Conservation (phyloP, 2,888 invertebrate genomes). For the Agrochola litura region DNA sequence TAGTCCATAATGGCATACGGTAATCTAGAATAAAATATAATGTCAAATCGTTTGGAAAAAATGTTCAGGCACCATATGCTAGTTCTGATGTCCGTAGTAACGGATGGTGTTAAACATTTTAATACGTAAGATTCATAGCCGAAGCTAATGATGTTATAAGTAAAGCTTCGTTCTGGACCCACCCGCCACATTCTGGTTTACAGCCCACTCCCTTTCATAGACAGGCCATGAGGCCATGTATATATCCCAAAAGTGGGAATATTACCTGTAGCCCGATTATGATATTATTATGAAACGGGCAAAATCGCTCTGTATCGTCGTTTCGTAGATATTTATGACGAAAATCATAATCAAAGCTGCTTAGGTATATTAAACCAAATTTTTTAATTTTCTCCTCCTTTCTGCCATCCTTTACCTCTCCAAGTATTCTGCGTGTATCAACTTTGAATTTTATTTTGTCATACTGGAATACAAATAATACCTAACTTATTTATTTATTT, state of each 20-base stretch:
- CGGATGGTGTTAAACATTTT: conserved; percentile 15
- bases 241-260: not conserved
- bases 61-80: not conserved
- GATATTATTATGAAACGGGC: not conserved
- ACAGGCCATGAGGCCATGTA: not conserved
- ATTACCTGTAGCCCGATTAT: not conserved
- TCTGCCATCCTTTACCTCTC: no score
- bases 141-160: not conserved
- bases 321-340: not conserved
- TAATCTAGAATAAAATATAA: conserved; percentile 68
- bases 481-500: no score
- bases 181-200: not conserved
- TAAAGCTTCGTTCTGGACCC: not conserved
- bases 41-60: not conserved
- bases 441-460: no score
- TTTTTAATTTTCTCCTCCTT: no score
- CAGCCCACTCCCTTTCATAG: not conserved
- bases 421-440: no score
- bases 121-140: no score
- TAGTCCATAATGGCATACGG: conserved; percentile 78
- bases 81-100: not conserved
- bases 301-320: not conserved
- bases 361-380: not conserved
- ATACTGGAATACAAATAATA: no score
- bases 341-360: not conserved